Conservation (phyloP, 2,113 vertebrate species). For the Ophthalmolycus amberensis region DNA sequence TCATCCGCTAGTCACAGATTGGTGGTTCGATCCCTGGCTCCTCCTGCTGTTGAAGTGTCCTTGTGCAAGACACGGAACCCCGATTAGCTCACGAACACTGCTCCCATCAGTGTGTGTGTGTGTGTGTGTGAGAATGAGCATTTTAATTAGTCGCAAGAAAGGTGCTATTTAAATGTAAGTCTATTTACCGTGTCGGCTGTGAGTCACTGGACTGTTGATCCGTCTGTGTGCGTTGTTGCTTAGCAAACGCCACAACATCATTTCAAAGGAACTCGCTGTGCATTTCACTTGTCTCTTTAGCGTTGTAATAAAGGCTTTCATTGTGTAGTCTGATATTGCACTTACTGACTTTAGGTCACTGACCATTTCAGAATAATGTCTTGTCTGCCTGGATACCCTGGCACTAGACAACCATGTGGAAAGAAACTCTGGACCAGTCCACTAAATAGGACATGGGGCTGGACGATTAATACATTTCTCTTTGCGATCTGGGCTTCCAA, state of each 20-base stretch:
- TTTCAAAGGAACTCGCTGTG: too few species aligned
- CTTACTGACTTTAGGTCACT: conserved; percentile 42
- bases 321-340: conserved; percentile 24
- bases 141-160: too few species aligned
- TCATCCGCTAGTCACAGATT: neutral
- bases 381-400: conserved; percentile 20
- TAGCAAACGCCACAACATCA: too few species aligned
- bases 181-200: too few species aligned
- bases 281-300: too few species aligned
- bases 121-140: neutral
- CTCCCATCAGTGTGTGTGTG: neutral
- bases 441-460: conserved; percentile 1
- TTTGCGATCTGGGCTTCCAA: neutral
- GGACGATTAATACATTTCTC: neutral
- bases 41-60: neutral
- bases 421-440: conserved; percentile 15
- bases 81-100: neutral
- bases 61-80: neutral
- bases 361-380: conserved; percentile 23
- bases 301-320: too few species aligned
- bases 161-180: too few species aligned
- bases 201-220: too few species aligned
- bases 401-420: conserved; percentile 23
- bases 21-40: neutral
- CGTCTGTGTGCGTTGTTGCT: too few species aligned